Percentiles rank a stretch among this genome's conserved stretches.
These are phyloP conservation scores for Anguilla japonica DNA, from an alignment of 2,113 vertebrate genomes.

Conservation along the genomic window DNA sequence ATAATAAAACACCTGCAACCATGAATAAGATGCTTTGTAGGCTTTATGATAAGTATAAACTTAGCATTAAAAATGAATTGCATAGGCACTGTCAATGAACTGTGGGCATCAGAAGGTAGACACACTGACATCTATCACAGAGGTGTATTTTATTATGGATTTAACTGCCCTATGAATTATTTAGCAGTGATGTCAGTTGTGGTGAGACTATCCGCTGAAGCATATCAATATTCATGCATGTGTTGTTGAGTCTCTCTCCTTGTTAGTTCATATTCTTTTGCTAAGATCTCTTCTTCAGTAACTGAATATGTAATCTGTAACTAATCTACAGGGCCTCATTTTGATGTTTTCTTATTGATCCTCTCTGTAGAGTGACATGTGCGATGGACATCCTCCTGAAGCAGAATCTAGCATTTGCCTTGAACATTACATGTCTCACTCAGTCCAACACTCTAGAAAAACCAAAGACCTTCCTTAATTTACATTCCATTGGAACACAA, in stretches of 20 bases:
- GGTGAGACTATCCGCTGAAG: neutral
- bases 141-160: neutral
- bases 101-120: neutral
- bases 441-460: neutral
- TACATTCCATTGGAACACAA: neutral
- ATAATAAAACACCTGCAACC: too few species aligned
- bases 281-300: neutral
- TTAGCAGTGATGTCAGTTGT: neutral
- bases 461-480: neutral
- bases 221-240: neutral
- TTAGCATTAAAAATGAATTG: neutral
- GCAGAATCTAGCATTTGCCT: neutral
- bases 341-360: neutral
- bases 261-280: neutral
- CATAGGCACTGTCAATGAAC: neutral
- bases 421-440: neutral
- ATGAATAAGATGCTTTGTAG: too few species aligned
- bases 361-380: neutral
- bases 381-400: neutral
- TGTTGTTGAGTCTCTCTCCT: neutral
- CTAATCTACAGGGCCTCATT: neutral
- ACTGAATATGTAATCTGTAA: neutral
- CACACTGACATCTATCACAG: neutral
- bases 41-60: neutral
- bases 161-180: neutral